Base-by-base conservation (phyloP, 2,888 invertebrate species). In the Drosophila greeni region DNA sequence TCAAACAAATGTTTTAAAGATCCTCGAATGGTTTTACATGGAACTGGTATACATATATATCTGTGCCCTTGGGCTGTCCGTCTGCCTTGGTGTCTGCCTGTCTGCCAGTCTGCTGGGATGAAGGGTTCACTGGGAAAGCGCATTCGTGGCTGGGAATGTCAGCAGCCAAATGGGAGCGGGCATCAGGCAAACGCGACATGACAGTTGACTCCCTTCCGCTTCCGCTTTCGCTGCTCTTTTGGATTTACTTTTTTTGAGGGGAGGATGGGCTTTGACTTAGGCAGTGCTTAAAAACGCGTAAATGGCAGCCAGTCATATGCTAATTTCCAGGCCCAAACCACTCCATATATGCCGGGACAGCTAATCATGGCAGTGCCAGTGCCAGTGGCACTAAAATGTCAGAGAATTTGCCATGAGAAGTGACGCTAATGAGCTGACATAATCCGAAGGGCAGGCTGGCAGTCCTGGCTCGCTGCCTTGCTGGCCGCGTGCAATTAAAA, bases 231-330 rank as follows among this genome's bases (percentile, higher is more conserved):
- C 49, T 53, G 37, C 11, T 36, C 39, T 39, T 47, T 39, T 18
- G 4, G 5, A 9, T 29, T 29, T 29, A 6, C 7, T 34, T 36
- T 39, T 36, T 45, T 29, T 4, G 4, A 3, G 3, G 9, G n/a
- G 18, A 26, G 33, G 37, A 12, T 39, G 60, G 52, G 39, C 14
- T 43, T 23, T 43, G 67, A 43, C 48, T 53, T 51, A 53, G 60
- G 59, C 51, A 48, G 48, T 48, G 67, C 67, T 79, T 55, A 66
- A 68, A 74, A 79, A 67, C 73, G 80, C 74, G 72, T 76, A 70
- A 78, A 77, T 75, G 81, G 78, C 78, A 71, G 49, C 58, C 68
- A 77, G 78, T 81, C 78, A 72, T 69, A 83, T 77, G 78, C 77
- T 82, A 77, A 82, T 78, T 80, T 76, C 5, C 51, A 36, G 29